A percentile compares a stretch with the other conserved stretches of the same genome.
These are phyloP conservation scores for Trachythela sp. DNA, from an alignment of 64 coral and sea anemone genomes.

Conservation along the genomic window DNA sequence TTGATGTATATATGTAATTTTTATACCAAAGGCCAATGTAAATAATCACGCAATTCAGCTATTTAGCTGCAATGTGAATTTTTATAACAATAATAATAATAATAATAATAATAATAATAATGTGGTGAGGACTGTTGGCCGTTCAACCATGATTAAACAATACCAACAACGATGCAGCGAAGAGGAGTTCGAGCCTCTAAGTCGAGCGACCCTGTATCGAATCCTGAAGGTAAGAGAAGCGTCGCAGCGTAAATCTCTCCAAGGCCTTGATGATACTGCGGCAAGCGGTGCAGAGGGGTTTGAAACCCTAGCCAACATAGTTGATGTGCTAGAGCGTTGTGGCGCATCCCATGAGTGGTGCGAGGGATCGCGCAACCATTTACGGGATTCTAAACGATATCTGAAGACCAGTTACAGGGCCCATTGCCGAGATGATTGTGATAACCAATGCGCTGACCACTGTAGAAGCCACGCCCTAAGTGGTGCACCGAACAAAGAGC, in stretches of 20 bases:
- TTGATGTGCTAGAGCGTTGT: not conserved
- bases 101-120: too few species aligned
- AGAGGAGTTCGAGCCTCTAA: slow-evolving; percentile 35
- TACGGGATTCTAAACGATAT: slow-evolving; percentile 25
- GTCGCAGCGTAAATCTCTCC: slow-evolving; percentile 38
- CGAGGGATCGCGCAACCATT: not conserved
- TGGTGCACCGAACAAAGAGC: too few species aligned
- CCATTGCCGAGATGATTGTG: too few species aligned
- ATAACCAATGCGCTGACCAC: too few species aligned
- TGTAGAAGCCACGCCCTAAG: too few species aligned
- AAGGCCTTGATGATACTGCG: slow-evolving; percentile 53
- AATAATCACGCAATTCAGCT: too few species aligned
- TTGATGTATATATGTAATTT: too few species aligned
- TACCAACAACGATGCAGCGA: slow-evolving; percentile 32
- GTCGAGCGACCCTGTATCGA: slow-evolving; percentile 36
- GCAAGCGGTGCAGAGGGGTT: slow-evolving; percentile 39
- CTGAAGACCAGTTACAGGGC: slow-evolving; percentile 26
- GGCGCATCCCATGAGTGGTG: slow-evolving; percentile 16
- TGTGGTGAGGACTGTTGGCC: slow-evolving; percentile 44
- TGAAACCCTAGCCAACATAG: slow-evolving; percentile 14
- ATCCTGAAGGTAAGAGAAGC: slow-evolving; percentile 45
- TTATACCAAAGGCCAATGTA: too few species aligned
- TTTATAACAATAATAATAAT: too few species aligned
- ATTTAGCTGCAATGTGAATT: too few species aligned
- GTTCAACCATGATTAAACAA: slow-evolving; percentile 45